Conservation (phyloP, 2,113 vertebrate species). For the Myiagra hebetior region DNA sequence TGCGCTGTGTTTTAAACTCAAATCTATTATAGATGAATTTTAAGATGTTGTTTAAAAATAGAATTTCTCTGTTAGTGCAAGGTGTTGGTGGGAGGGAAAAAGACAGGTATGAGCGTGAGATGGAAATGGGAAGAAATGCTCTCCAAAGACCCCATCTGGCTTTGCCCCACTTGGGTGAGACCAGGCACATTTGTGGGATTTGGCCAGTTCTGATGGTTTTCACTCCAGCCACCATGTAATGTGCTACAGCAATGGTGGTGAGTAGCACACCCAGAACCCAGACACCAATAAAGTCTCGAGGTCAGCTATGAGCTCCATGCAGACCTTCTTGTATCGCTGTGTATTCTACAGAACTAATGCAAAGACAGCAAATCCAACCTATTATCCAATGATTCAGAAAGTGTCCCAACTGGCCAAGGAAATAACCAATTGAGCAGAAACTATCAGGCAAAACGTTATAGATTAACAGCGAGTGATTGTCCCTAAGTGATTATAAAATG, state of each 20-base stretch:
- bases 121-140: not conserved
- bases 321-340: not conserved
- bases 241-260: not conserved
- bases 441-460: not conserved
- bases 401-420: not conserved
- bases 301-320: not conserved
- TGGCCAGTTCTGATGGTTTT: not conserved
- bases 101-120: not conserved
- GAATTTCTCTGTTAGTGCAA: not conserved
- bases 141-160: not conserved
- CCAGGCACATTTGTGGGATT: not conserved
- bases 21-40: not conserved
- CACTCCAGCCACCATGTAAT: rapidly evolving
- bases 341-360: not conserved
- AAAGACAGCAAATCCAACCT: not conserved
- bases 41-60: not conserved
- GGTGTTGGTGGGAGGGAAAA: not conserved
- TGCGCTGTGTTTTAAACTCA: not conserved
- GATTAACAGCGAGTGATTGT: not conserved
- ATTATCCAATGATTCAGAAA: not conserved
- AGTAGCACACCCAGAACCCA: not conserved
- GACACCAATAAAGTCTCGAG: not conserved
- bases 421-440: not conserved
- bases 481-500: not conserved
- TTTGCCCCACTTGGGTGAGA: not conserved